Evolutionary conservation across 2,113 vertebrate genomes (phyloP).

Genomic region (Eubucco bourcierii): DNA sequence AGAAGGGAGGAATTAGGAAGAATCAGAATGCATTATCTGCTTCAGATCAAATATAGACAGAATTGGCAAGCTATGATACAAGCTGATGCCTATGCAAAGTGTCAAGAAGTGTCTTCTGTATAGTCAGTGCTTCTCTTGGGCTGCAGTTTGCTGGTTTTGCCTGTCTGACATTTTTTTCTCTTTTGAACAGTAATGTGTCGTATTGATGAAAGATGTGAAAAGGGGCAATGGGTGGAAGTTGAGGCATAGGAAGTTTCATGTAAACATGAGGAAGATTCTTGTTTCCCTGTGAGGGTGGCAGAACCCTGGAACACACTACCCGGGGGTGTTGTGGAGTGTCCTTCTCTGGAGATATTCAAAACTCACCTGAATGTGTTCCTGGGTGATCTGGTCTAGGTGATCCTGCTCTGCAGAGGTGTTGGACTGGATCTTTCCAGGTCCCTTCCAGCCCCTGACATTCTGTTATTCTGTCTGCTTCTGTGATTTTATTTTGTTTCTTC

Average conservation of each 20-base stretch:
- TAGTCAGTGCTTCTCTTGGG: background rate
- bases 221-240: background rate
- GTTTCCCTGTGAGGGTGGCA: too few relatives aligned
- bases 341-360: too few relatives aligned
- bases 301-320: too few relatives aligned
- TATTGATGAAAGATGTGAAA: background rate
- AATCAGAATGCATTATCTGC: background rate
- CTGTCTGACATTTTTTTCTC: background rate
- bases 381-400: too few relatives aligned
- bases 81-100: background rate
- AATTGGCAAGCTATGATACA: background rate
- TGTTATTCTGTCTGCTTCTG: too few relatives aligned
- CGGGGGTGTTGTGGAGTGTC: too few relatives aligned
- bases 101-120: background rate
- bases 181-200: background rate
- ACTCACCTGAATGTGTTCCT: too few relatives aligned
- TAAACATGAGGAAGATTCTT: too few relatives aligned
- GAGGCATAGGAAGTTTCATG: too few relatives aligned
- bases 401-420: too few relatives aligned
- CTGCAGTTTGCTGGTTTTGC: background rate
- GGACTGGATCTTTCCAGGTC: too few relatives aligned
- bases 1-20: background rate
- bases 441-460: too few relatives aligned
- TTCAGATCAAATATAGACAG: constrained; percentile 17
- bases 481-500: background rate